A percentile compares a stretch with the other conserved stretches of the same genome.
Evolutionary conservation across 1,140 invertebrate species (phyloP).

Genomic region (Armadillidium nasatum): DNA sequence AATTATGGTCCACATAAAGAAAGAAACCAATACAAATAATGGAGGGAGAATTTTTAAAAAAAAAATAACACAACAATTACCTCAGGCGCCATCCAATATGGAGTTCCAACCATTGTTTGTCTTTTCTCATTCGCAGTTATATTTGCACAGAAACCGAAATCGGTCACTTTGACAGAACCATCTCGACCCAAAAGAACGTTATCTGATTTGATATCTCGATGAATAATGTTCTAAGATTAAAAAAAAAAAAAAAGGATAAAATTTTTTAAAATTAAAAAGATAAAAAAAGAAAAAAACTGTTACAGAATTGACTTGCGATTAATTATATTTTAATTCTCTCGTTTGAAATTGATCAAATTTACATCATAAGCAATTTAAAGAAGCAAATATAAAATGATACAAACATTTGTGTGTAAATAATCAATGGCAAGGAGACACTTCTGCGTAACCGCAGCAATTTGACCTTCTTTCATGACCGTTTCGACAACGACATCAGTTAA

Average conservation of each 20-base stretch:
- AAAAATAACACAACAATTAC: conserved; percentile 49
- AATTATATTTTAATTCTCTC: no score
- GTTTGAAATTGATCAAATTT: no score
- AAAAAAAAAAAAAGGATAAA: no score
- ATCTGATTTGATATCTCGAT: conserved; percentile 92
- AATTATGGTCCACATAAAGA: no score
- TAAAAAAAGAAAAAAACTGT: no score
- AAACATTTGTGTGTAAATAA: conserved; percentile 76
- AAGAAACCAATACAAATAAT: no score
- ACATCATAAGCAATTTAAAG: no score
- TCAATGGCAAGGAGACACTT: conserved; percentile 88
- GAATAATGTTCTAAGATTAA: conserved; percentile 66
- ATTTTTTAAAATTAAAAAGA: no score
- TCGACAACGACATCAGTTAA: conserved; percentile 96
- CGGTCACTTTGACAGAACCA: conserved; percentile 92
- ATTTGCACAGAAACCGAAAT: conserved; percentile 95
- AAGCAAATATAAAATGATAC: not conserved
- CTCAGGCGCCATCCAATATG: conserved; percentile 59
- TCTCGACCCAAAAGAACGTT: conserved; percentile 95
- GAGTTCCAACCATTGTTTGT: conserved; percentile 90
- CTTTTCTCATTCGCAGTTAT: conserved; percentile 87
- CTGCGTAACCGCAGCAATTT: conserved; percentile 90
- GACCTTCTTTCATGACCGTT: conserved; percentile 93
- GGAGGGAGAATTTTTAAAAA: not conserved
- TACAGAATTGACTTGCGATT: no score